A percentile compares a stretch with the other conserved stretches of the same genome.
These are phyloP conservation scores for Ginglymostoma cirratum DNA, from an alignment of 2,113 vertebrate genomes.

Conservation along the genomic window DNA sequence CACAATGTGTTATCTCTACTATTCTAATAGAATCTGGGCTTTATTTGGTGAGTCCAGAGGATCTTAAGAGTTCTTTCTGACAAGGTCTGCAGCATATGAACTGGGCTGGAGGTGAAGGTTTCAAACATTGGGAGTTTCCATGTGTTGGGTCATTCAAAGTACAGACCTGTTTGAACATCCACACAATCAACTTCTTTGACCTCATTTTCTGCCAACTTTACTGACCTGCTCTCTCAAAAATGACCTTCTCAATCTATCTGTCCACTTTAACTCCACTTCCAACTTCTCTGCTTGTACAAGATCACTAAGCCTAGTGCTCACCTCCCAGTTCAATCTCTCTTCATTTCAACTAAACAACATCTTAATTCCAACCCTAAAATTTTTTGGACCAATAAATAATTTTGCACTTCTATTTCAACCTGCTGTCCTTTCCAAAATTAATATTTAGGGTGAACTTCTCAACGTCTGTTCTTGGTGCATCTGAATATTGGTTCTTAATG, in stretches of 20 bases:
- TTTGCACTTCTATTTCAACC: background rate
- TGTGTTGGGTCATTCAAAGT: background rate
- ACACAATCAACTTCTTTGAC: background rate
- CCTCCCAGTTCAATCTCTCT: background rate
- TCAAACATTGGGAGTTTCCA: background rate
- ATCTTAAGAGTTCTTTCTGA: background rate
- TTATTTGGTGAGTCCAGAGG: background rate
- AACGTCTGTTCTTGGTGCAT: background rate
- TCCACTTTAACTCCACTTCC: background rate
- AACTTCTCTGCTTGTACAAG: background rate
- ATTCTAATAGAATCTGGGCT: background rate
- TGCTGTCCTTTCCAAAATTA: background rate
- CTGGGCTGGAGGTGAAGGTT: background rate
- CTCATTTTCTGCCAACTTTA: background rate
- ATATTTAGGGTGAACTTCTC: background rate
- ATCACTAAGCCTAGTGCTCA: background rate
- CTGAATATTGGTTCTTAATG: background rate
- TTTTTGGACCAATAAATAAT: background rate
- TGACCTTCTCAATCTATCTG: background rate
- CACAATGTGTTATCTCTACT: too few relatives aligned
- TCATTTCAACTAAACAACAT: background rate
- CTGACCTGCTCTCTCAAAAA: background rate
- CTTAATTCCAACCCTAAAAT: too few relatives aligned
- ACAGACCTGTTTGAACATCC: too few relatives aligned
- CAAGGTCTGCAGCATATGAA: background rate